Conservation (phyloP, 1,140 invertebrate genomes). For the Drosophila navojoa region DNA sequence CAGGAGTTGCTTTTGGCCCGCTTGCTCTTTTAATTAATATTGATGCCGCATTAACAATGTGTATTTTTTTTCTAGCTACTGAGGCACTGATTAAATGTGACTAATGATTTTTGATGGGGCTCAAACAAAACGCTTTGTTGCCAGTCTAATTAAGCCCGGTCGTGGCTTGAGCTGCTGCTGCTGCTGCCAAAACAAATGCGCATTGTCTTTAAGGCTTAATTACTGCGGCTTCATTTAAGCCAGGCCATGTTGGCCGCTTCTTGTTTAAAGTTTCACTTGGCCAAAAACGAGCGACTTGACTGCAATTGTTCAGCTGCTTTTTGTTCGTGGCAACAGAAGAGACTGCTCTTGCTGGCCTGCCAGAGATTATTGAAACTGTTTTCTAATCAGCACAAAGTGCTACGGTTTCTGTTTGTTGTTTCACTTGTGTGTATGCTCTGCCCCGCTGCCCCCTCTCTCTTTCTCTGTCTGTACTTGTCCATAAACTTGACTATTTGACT, state of each 20-base stretch:
- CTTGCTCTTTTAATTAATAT: slow-evolving; percentile 69
- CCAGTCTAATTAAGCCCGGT: slow-evolving; percentile 62
- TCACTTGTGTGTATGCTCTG: slow-evolving; percentile 7
- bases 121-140: slow-evolving; percentile 57
- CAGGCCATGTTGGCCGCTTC: slow-evolving; percentile 16
- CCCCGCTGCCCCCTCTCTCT: neutral
- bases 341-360: slow-evolving; percentile 38
- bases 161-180: slow-evolving; percentile 20
- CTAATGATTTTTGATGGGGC: slow-evolving; percentile 63
- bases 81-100: slow-evolving; percentile 68
- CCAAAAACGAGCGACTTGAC: slow-evolving; percentile 27
- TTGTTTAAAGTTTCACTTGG: slow-evolving; percentile 56
- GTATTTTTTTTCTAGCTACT: slow-evolving; percentile 28
- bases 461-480: neutral
- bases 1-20: neutral
- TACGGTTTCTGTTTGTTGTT: slow-evolving; percentile 30
- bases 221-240: slow-evolving; percentile 41
- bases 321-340: slow-evolving; percentile 31
- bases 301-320: slow-evolving; percentile 58
- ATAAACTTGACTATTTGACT: slow-evolving; percentile 61
- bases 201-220: slow-evolving; percentile 71
- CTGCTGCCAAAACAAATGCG: slow-evolving; percentile 55
- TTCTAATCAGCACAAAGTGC: slow-evolving; percentile 79
- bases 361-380: slow-evolving; percentile 72
- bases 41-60: slow-evolving; percentile 76